Evolutionary conservation across 2,113 vertebrate species (phyloP).

Genomic region (Larimichthys crocea): DNA sequence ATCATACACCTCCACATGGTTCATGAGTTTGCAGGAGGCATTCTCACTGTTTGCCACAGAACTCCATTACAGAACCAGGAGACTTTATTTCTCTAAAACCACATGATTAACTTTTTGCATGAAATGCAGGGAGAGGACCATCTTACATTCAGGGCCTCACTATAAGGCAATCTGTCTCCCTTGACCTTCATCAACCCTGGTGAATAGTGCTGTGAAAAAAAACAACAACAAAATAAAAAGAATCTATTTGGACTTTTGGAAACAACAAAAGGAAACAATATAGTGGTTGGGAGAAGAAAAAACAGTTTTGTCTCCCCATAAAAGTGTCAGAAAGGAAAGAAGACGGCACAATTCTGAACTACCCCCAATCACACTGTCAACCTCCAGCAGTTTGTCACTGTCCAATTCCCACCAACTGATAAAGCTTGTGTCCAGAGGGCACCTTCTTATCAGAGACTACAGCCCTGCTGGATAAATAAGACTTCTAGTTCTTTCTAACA

Average conservation of each 20-base stretch:
- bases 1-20: conserved; percentile 5
- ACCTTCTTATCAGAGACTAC: conserved; percentile 25
- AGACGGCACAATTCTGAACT: neutral
- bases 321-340: neutral
- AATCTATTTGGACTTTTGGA: conserved; percentile 3
- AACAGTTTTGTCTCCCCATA: neutral
- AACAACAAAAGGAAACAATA: neutral
- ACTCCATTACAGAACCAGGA: neutral
- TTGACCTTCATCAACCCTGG: neutral
- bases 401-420: conserved; percentile 41
- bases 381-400: conserved; percentile 32
- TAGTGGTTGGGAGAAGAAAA: neutral
- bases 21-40: neutral
- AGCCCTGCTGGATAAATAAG: conserved; percentile 28
- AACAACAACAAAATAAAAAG: neutral
- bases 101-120: neutral
- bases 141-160: neutral
- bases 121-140: neutral
- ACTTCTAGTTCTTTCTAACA: conserved; percentile 28
- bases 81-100: conserved; percentile 15
- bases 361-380: conserved; percentile 23
- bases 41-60: conserved; percentile 2
- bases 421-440: conserved; percentile 28
- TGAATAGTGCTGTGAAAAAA: conserved; percentile 1
- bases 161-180: neutral